Evolutionary conservation across 2,113 vertebrate species (phyloP), one percentile per base, ranked within the genome.

Genomic region (Cyprinodon variegatus): DNA sequence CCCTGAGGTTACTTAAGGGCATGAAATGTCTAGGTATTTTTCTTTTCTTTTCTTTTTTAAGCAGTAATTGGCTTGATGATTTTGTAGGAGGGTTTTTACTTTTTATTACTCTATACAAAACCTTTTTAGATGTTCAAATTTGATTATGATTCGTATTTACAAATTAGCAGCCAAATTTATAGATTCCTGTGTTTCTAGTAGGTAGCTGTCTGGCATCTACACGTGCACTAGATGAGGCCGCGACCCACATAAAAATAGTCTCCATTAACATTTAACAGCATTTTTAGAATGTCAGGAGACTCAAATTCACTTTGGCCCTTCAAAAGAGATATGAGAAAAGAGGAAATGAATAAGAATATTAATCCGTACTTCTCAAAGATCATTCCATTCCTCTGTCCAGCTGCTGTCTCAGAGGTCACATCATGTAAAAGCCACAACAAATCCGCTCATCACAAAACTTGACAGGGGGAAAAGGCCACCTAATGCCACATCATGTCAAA

Each of bases 251-350:
- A 93, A 93, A 93, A 93, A 93, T 90, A 93, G 90, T 88, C 83
- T 61, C 83, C 85, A 91, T 94, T 93, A 93, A 93, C 91, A 92
- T 93, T 93, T 93, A 93, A 92, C 89, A 86, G 83, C 74, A 80
- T 89, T 87, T 90, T 86, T 70, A 83, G 84, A 83, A 91, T 94
- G 93, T 93, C 92, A 89, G 77, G 78, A 87, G 90, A 85, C 88
- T 83, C 76, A 83, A 83, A 90, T 77, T 85, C 83, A 82, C 77
- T 81, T 63, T 81, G 86, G 89, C 88, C 88, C 82, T 77, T 75
- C 72, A 81, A 77, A 88, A 74, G 81, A 77, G 66, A 50, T 41
- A 82, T 69, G 83, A 79, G 83, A 78, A 29, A 39, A 77, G 85
- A 83, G 82, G 65, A 87, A 85, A 86, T 89, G 85, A 91, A 88